These are phyloP conservation scores for Taenaris catops DNA, from an alignment of 2,888 invertebrate species.

Conservation along the genomic window DNA sequence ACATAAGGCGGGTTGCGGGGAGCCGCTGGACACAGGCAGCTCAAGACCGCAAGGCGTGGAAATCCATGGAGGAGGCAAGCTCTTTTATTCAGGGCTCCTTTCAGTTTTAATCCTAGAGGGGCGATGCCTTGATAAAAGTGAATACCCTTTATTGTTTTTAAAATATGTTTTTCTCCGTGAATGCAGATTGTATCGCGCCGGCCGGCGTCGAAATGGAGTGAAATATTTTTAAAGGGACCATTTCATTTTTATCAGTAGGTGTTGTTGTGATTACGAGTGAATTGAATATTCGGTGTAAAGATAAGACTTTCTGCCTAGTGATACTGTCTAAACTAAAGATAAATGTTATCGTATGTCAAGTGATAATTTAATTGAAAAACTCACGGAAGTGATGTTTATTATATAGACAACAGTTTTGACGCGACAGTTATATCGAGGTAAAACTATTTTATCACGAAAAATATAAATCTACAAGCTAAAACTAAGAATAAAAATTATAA, in stretches of 20 bases:
- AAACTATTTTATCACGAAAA: too few species aligned
- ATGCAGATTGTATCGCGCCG: constrained; percentile 30
- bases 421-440: background rate
- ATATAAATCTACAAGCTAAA: too few species aligned
- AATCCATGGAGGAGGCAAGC: too few species aligned
- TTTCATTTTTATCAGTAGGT: constrained; percentile 50
- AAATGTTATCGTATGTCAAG: constrained; percentile 6
- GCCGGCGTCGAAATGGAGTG: constrained; percentile 35
- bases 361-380: constrained; percentile 4
- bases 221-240: constrained; percentile 46
- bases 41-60: too few species aligned
- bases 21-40: too few species aligned
- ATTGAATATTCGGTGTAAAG: constrained; percentile 6
- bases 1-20: too few species aligned
- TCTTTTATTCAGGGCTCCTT: constrained; percentile 59
- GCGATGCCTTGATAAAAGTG: constrained; percentile 72
- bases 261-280: constrained; percentile 18
- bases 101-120: constrained; percentile 56
- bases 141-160: constrained; percentile 68
- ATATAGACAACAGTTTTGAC: background rate
- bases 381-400: constrained; percentile 3
- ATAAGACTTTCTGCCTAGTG: constrained; percentile 7
- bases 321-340: background rate
- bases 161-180: constrained; percentile 59
- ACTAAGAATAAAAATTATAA: too few species aligned